phyloP scores from a whole-genome alignment of 2,113 vertebrate genomes.

The Leiothrix lutea region DNA sequence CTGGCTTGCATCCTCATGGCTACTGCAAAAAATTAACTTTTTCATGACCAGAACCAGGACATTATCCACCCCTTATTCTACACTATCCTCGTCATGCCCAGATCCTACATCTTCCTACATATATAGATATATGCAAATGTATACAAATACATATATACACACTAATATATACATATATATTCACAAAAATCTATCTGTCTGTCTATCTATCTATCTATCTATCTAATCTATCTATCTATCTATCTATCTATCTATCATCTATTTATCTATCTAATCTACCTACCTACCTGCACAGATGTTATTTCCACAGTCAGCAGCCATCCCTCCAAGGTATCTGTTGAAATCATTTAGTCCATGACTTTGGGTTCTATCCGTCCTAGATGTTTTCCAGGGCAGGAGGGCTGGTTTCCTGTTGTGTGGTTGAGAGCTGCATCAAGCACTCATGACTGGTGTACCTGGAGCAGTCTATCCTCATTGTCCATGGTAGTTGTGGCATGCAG shows the following conservation, averaged over 20 bases:
- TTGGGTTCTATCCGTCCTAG: not conserved
- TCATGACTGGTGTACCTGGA: not conserved
- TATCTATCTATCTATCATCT: not conserved
- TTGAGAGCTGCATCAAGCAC: not conserved
- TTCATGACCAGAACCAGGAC: not conserved
- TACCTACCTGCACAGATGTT: too few species aligned
- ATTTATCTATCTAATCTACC: too few species aligned
- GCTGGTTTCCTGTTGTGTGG: not conserved
- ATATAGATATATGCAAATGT: not conserved
- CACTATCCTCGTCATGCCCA: not conserved
- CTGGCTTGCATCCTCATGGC: not conserved
- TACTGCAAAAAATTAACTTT: not conserved
- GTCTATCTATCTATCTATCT: not conserved
- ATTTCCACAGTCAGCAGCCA: not conserved
- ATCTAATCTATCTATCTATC: too few species aligned
- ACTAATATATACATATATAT: too few species aligned
- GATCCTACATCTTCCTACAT: not conserved
- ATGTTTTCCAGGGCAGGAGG: not conserved
- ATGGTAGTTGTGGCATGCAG: not conserved
- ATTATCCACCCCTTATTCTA: not conserved
- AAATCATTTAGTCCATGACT: not conserved
- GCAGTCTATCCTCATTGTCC: not conserved
- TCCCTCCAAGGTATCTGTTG: not conserved
- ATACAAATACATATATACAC: not conserved
- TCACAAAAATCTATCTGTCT: too few species aligned